Percentiles rank a stretch among this genome's conserved stretches.
Evolutionary conservation across 2,797 vertebrate genomes (phyloP).

Genomic region (Orestias chungarensis): DNA sequence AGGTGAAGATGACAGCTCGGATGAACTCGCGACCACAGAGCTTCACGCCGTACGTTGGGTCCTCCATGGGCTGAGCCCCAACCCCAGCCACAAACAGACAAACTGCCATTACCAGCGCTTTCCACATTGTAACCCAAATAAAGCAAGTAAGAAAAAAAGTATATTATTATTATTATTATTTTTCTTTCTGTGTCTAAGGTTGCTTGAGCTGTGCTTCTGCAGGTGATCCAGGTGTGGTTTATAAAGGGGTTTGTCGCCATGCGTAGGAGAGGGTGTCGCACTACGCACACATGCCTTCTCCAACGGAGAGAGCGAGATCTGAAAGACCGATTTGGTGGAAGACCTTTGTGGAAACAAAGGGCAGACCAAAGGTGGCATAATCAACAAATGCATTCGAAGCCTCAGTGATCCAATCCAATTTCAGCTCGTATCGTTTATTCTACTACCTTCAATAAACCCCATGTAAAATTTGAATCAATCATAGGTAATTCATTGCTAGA

Average conservation of each 20-base stretch:
- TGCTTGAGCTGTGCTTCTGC: constrained; percentile 55
- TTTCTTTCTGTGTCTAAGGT: constrained; percentile 38
- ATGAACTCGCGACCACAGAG: constrained; percentile 90
- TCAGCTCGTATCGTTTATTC: constrained; percentile 40
- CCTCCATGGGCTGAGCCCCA: constrained; percentile 72
- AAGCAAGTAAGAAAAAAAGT: constrained; percentile 16
- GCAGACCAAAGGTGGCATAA: constrained; percentile 72
- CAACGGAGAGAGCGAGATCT: constrained; percentile 57
- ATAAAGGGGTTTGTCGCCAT: constrained; percentile 69
- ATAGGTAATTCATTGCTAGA: constrained; percentile 5
- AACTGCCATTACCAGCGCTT: constrained; percentile 64
- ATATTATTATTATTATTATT: constrained; percentile 5
- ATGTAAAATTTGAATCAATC: constrained; percentile 1
- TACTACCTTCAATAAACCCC: constrained; percentile 19
- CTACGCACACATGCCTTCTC: constrained; percentile 47
- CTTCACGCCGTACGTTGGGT: constrained; percentile 82
- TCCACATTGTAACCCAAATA: constrained; percentile 69
- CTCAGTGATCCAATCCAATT: constrained; percentile 54
- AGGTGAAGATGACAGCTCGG: constrained; percentile 88
- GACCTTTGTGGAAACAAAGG: constrained; percentile 84
- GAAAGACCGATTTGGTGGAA: constrained; percentile 65
- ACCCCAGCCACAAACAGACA: constrained; percentile 79
- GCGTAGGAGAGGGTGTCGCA: constrained; percentile 30
- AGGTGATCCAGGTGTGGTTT: constrained; percentile 63
- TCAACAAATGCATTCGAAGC: constrained; percentile 55